These are phyloP conservation scores for Drosophila mojavensis DNA, from an alignment of 1,140 invertebrate species.

Conservation along the genomic window DNA sequence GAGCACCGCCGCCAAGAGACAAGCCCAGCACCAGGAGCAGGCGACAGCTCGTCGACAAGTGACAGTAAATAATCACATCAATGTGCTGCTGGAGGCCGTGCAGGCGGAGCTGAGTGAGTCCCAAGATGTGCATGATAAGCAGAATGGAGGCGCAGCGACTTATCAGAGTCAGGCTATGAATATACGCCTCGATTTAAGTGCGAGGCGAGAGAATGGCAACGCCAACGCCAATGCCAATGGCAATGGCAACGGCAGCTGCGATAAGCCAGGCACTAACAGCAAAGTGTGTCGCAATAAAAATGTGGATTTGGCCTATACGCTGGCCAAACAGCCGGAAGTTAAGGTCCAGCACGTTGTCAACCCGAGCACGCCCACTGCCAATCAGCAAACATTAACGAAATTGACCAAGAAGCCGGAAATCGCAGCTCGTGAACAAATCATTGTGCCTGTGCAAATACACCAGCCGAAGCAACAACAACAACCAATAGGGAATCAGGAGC, in stretches of 20 bases:
- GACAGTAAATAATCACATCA: constrained; percentile 84
- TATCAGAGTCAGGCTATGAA: constrained; percentile 72
- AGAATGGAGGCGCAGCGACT: constrained; percentile 25
- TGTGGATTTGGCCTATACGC: constrained; percentile 83
- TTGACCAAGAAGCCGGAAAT: constrained; percentile 40
- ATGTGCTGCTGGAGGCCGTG: constrained; percentile 55
- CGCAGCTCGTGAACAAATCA: constrained; percentile 57
- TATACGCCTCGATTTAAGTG: constrained; percentile 62
- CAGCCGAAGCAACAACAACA: constrained; percentile 10
- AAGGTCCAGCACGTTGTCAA: constrained; percentile 6
- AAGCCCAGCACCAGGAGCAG: not conserved
- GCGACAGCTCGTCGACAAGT: constrained; percentile 53
- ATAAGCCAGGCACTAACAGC: constrained; percentile 59
- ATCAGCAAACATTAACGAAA: constrained; percentile 25
- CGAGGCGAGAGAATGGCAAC: constrained; percentile 2
- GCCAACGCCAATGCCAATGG: too few relatives aligned
- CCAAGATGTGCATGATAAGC: constrained; percentile 44
- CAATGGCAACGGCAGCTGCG: constrained; percentile 56
- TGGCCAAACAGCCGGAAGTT: constrained; percentile 59
- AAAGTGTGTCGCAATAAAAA: constrained; percentile 84
- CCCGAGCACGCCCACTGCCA: constrained; percentile 38
- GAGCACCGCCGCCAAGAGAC: constrained; percentile 20
- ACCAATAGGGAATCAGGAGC: constrained; percentile 35
- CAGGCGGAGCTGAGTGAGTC: constrained; percentile 23
- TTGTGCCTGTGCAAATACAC: constrained; percentile 76